A percentile compares a stretch with the other conserved stretches of the same genome.
phyloP scores from a whole-genome alignment of 2,888 invertebrate genomes.

The Autographa pulchrina region DNA sequence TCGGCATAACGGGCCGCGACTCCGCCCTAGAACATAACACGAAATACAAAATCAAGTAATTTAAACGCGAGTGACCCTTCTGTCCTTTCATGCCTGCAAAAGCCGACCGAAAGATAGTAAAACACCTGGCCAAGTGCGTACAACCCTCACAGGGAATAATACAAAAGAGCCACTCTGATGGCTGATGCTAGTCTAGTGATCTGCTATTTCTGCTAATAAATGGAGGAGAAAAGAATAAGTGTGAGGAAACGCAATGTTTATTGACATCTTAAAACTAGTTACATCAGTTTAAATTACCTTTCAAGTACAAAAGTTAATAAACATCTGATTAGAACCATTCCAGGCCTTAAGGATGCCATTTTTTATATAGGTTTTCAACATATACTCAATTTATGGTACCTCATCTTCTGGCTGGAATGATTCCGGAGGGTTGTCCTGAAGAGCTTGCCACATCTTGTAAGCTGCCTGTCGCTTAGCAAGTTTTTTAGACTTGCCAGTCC shows the following conservation, averaged over 20 bases:
- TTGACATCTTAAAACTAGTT: not conserved
- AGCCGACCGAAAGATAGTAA: conserved; percentile 90
- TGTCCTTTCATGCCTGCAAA: conserved; percentile 66
- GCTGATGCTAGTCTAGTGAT: conserved; percentile 45
- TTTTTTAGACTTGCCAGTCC: conserved; percentile 98
- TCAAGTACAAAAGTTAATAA: not conserved
- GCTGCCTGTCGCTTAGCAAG: conserved; percentile 98
- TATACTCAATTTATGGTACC: conserved; percentile 72
- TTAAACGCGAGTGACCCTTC: conserved; percentile 61
- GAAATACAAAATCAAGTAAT: conserved; percentile 59
- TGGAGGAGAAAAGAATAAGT: conserved; percentile 21
- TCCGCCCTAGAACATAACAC: conserved; percentile 89
- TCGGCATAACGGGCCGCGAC: conserved; percentile 94
- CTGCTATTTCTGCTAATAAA: conserved; percentile 60
- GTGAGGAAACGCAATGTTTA: conserved; percentile 5
- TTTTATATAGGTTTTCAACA: not conserved
- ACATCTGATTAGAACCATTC: not conserved
- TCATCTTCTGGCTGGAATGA: conserved; percentile 92
- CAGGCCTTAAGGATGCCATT: not conserved
- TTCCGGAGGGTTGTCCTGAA: conserved; percentile 94
- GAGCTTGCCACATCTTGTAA: conserved; percentile 96
- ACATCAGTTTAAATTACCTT: not conserved
- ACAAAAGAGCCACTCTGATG: conserved; percentile 66
- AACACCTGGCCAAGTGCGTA: conserved; percentile 86
- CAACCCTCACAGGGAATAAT: conserved; percentile 68